Percentiles rank a stretch among this genome's conserved stretches.
Conservation (phyloP, 1,140 invertebrate species). For the Bathynomus jamesi region DNA sequence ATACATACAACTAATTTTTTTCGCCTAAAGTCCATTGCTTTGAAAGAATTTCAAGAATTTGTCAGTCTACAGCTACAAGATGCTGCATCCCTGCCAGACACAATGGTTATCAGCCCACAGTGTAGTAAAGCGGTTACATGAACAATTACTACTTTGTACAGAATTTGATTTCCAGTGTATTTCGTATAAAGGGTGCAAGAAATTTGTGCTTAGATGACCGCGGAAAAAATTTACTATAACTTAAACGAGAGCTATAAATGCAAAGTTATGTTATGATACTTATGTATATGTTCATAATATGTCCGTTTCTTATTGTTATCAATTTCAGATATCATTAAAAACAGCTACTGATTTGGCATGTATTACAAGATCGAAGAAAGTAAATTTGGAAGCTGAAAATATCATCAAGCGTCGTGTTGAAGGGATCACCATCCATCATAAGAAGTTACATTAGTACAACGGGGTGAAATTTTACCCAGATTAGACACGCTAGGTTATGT, state of each 20-base stretch:
- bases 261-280: not conserved
- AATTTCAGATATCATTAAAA: not conserved
- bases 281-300: not conserved
- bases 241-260: not conserved
- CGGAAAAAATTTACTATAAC: not conserved
- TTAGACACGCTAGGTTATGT: too few species aligned
- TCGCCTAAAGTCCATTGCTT: not conserved
- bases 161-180: not conserved
- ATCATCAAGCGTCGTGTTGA: too few species aligned
- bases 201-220: not conserved
- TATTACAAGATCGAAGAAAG: too few species aligned
- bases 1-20: slow-evolving; percentile 15
- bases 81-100: too few species aligned
- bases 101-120: not conserved
- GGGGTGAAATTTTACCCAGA: too few species aligned
- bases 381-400: too few species aligned
- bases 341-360: too few species aligned
- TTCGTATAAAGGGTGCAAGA: too few species aligned
- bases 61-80: not conserved
- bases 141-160: not conserved
- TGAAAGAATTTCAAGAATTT: not conserved
- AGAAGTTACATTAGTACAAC: too few species aligned
- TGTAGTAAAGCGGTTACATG: not conserved
- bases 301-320: not conserved
- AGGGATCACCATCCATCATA: too few species aligned